Conservation (phyloP, 2,797 vertebrate species). For the Cacajao melanocephalus region DNA sequence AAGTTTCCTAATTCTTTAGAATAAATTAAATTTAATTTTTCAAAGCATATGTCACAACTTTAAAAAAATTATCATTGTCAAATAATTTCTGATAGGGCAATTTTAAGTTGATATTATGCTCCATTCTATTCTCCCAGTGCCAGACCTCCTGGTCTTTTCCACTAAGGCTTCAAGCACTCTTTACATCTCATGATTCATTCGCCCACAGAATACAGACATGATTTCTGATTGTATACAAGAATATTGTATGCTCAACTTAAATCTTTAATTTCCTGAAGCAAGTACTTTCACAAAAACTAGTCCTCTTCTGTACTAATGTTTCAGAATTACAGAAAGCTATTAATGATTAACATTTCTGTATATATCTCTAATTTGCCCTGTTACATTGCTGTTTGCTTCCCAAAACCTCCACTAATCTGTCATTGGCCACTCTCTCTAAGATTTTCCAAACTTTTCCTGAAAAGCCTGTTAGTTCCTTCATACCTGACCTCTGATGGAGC, state of each 20-base stretch:
- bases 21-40: conserved; percentile 16
- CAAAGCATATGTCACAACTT: neutral
- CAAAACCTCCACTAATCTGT: neutral
- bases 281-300: neutral
- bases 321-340: neutral
- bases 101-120: neutral
- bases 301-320: neutral
- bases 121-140: neutral
- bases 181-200: neutral
- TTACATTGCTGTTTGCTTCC: neutral
- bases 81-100: neutral
- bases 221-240: neutral
- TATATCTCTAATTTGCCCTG: neutral
- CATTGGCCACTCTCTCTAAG: neutral
- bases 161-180: neutral
- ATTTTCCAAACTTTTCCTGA: neutral
- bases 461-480: neutral
- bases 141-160: neutral
- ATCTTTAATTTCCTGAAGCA: neutral
- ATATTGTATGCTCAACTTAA: neutral
- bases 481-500: neutral
- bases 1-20: neutral
- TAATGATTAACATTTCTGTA: neutral
- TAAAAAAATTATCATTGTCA: neutral
- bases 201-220: neutral